Evolutionary conservation across 1,140 invertebrate genomes (phyloP).

Genomic region (Grapholita molesta): DNA sequence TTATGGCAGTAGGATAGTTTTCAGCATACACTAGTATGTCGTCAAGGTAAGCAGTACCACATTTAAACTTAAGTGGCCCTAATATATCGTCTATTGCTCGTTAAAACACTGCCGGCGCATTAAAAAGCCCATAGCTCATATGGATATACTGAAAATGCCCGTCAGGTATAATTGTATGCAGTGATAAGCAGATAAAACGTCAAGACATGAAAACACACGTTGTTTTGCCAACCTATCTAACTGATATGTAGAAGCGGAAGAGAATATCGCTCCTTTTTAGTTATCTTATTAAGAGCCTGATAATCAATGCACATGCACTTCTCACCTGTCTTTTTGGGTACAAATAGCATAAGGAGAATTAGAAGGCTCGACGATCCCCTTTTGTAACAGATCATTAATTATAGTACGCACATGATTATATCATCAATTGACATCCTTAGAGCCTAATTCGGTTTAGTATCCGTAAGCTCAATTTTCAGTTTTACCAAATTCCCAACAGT

Average conservation of each 20-base stretch:
- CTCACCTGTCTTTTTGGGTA: constrained; percentile 27
- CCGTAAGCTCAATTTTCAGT: neutral
- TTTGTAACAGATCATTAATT: neutral
- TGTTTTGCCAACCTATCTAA: constrained; percentile 49
- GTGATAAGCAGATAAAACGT: neutral
- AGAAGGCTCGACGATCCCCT: neutral
- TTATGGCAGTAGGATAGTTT: neutral
- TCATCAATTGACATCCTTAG: constrained; percentile 2
- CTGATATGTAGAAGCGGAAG: constrained; percentile 50
- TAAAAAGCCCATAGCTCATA: constrained; percentile 1
- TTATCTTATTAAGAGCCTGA: constrained; percentile 28
- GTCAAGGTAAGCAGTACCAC: constrained; percentile 23
- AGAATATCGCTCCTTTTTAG: constrained; percentile 27
- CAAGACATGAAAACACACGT: neutral
- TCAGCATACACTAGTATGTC: neutral
- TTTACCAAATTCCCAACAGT: neutral
- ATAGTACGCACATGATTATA: constrained; percentile 4
- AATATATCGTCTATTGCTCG: constrained; percentile 16
- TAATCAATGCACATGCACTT: constrained; percentile 32
- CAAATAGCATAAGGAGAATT: neutral
- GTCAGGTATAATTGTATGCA: neutral
- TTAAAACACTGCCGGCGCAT: neutral
- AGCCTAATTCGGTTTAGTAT: neutral
- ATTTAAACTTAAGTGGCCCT: constrained; percentile 23
- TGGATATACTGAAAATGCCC: neutral